A percentile compares a stretch with the other conserved stretches of the same genome.
Conservation (phyloP, 2,113 vertebrate genomes). For the Lagopus muta region DNA sequence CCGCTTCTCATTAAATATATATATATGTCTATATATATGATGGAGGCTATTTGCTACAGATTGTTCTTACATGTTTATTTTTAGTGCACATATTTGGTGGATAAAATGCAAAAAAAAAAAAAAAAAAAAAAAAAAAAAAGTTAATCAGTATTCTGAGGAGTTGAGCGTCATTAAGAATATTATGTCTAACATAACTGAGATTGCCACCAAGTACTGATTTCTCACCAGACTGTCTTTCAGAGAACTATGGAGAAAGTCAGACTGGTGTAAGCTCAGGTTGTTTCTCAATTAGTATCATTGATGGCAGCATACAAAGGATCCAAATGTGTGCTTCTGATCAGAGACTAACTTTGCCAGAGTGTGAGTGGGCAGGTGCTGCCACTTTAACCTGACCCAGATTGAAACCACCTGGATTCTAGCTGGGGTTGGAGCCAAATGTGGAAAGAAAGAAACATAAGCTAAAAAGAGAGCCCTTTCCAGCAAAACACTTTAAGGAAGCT, state of each 20-base stretch:
- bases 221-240: too few relatives aligned
- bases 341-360: background rate
- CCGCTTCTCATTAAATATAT: background rate
- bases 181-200: too few relatives aligned
- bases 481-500: constrained; percentile 24
- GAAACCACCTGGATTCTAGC: background rate
- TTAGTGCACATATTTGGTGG: too few relatives aligned
- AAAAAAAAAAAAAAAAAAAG: too few relatives aligned
- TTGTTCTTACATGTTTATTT: too few relatives aligned
- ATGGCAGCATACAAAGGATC: background rate
- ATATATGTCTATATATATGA: too few relatives aligned
- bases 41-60: too few relatives aligned
- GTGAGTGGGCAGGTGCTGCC: background rate
- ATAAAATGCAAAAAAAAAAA: too few relatives aligned
- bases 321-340: background rate
- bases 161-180: too few relatives aligned
- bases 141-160: too few relatives aligned
- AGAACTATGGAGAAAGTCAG: background rate
- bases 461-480: constrained; percentile 11
- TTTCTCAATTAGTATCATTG: background rate
- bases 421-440: background rate
- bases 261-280: background rate
- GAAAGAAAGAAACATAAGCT: background rate
- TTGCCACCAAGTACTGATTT: too few relatives aligned
- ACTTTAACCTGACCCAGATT: background rate